These are phyloP conservation scores for Ginglymostoma cirratum DNA, from an alignment of 2,113 vertebrate genomes.

Conservation along the genomic window DNA sequence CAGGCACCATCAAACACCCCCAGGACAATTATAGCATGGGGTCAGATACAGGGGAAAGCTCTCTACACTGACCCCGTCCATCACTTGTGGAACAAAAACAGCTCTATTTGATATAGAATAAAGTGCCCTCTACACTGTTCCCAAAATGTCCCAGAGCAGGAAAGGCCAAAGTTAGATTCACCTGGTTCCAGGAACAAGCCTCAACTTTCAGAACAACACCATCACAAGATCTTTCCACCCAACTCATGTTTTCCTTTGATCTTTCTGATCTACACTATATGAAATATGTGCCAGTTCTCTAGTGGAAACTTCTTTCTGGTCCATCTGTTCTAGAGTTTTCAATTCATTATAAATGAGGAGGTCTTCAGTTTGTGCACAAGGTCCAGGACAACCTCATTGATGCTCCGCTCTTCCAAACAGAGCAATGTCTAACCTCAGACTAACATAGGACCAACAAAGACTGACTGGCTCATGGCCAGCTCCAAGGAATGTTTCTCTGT, in stretches of 20 bases:
- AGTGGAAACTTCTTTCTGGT: neutral
- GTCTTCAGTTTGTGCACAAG: neutral
- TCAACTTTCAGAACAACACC: neutral
- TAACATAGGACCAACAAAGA: no score
- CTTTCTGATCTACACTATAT: neutral
- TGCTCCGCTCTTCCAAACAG: neutral
- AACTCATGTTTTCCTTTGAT: neutral
- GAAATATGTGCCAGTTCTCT: neutral
- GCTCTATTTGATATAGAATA: no score
- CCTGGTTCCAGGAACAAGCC: neutral
- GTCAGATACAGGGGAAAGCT: no score
- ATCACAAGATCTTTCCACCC: neutral
- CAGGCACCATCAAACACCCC: neutral
- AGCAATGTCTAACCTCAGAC: neutral
- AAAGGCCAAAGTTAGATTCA: neutral
- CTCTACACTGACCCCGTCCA: no score
- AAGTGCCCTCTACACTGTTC: no score
- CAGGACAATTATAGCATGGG: neutral
- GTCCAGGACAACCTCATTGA: neutral
- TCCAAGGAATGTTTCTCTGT: neutral
- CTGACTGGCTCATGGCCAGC: neutral
- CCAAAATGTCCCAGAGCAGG: no score
- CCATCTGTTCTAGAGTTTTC: neutral
- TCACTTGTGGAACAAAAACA: no score
- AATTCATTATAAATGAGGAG: neutral